A percentile compares a stretch with the other conserved stretches of the same genome.
Conservation (phyloP, 1,140 invertebrate species). For the Aphidius gifuensis region DNA sequence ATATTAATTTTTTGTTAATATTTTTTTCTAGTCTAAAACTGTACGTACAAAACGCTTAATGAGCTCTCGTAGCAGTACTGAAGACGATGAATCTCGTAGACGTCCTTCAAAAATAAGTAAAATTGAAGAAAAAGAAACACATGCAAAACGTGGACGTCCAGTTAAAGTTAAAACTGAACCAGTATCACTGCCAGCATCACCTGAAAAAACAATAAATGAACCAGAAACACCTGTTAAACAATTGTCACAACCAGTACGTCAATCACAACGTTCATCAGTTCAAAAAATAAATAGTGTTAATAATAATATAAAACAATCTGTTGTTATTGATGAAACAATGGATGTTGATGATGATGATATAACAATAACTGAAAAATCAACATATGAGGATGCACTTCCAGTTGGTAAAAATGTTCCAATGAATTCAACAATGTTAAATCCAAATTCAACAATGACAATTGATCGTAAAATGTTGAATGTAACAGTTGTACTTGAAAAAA, state of each 20-base stretch:
- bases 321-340: constrained; percentile 31
- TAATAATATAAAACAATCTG: not conserved
- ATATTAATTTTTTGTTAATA: not conserved
- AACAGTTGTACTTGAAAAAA: constrained; percentile 39
- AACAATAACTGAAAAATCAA: constrained; percentile 37
- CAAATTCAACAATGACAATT: constrained; percentile 30
- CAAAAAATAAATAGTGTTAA: too few species aligned
- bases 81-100: not conserved
- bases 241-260: too few species aligned
- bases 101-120: constrained; percentile 1
- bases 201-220: not conserved
- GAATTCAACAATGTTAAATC: constrained; percentile 48
- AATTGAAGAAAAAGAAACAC: not conserved
- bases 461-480: constrained; percentile 40
- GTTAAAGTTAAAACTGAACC: not conserved
- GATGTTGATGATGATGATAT: constrained; percentile 27
- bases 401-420: constrained; percentile 43
- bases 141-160: not conserved
- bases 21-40: not conserved
- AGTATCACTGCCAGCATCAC: not conserved
- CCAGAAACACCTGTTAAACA: too few species aligned
- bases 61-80: not conserved
- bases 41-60: not conserved
- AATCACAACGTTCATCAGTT: too few species aligned
- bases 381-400: constrained; percentile 47